Evolutionary conservation across 2,113 vertebrate genomes (phyloP), one percentile per base, ranked within the genome.

Genomic region (Nibea albiflora): DNA sequence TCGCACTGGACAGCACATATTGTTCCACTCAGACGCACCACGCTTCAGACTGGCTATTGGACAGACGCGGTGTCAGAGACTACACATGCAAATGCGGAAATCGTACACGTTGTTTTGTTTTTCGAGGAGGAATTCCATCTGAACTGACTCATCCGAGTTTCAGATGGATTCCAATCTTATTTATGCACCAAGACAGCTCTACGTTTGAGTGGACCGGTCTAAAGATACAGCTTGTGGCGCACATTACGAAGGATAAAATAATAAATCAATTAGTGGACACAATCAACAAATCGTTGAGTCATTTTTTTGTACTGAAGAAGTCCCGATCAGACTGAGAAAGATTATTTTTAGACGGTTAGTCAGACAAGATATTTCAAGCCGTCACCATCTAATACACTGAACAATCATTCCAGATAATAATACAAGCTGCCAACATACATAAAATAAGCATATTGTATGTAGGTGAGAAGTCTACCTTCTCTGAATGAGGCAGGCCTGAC

Each of bases 11-110:
- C 61, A 42, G 64, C 46, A 83, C 63, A 61, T 57, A 60, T 46
- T 85, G 68, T 83, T 78, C 73, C 60, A 65, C 56, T 75, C 77
- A 46, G 67, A 46, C 39, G 28, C 78, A 63, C 35, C 4, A 4
- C 28, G 28, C 28, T 4, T 31, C 46, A 49, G 8, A 46, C 10
- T 70, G 16, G n/a, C 7, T 67, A 53, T 22, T 69, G 47, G n/a
- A 73, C n/a, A 61, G 19, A 63, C 49, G 58, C 8, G 24, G 24
- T 26, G 60, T 75, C 44, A 42, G 14, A 53, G n/a, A 61, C 44
- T 16, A 28, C 52, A 62, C 35, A 6, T 26, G 4, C 22, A 63
- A 57, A 66, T 17, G 58, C 11, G 1, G 26, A 85, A 84, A 79
- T 60, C 10, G 39, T 39, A 46, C 63, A 73, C 11, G 20, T 44